Percentiles rank a stretch among this genome's conserved stretches.
Conservation (phyloP, 1,140 invertebrate species). For the Eurosta solidaginis region DNA sequence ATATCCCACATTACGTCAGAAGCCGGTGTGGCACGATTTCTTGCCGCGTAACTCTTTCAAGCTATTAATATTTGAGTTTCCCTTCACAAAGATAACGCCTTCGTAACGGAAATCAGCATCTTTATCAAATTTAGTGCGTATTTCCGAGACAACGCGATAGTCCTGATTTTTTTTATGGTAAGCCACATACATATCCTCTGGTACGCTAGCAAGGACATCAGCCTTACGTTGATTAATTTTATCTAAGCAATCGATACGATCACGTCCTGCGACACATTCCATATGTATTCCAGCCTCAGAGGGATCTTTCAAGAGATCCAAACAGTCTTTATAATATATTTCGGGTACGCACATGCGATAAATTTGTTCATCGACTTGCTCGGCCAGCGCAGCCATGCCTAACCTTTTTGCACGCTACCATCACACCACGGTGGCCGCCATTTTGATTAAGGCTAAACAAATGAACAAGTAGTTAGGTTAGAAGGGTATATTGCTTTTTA, state of each 20-base stretch:
- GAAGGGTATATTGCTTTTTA: too few relatives aligned
- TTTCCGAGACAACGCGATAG: constrained; percentile 71
- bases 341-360: constrained; percentile 74
- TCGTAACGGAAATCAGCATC: constrained; percentile 76
- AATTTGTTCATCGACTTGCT: too few relatives aligned
- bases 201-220: constrained; percentile 79
- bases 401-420: too few relatives aligned
- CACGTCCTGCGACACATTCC: constrained; percentile 70
- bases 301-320: constrained; percentile 68
- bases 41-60: constrained; percentile 70
- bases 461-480: too few relatives aligned
- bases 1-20: constrained; percentile 79
- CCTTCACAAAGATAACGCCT: constrained; percentile 76
- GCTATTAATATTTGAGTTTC: constrained; percentile 68
- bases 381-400: too few relatives aligned
- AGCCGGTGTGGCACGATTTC: constrained; percentile 79
- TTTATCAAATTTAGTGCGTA: constrained; percentile 64
- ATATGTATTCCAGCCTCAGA: constrained; percentile 67
- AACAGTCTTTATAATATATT: constrained; percentile 66
- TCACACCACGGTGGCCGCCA: too few relatives aligned
- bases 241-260: constrained; percentile 76
- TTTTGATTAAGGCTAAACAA: too few relatives aligned
- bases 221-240: constrained; percentile 75
- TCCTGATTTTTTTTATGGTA: constrained; percentile 69
- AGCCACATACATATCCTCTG: constrained; percentile 79